Evolutionary conservation across 1,140 invertebrate genomes (phyloP), one percentile per base, ranked within the genome.

Genomic region (Panulirus ornatus): DNA sequence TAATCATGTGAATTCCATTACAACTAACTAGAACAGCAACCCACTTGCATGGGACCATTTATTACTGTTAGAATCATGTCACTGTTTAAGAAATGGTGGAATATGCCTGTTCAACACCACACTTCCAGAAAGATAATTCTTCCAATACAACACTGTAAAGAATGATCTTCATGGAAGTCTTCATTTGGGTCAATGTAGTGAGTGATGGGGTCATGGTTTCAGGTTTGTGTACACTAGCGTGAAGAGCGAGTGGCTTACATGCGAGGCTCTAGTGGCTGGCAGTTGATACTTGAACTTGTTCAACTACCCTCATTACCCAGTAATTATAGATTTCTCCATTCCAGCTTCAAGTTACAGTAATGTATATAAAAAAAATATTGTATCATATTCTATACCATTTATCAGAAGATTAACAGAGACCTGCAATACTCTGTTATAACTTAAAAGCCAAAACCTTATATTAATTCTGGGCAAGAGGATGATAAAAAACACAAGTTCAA

Each of bases 231-330:
- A 82, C 79, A 83, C 78, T 83, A 89, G 47, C 84, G 42, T 86
- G 22, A 76, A n/a, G 79, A 47, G 66, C 70, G 79, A 44, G 66
- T 75, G 87, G 58, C 70, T 82, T 36, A 47, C 78, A 81, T 89
- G 78, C 76, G 73, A 89, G 87, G 78, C 79, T 89, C 87, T 82
- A 83, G 79, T 51, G 51, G 79, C 51, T 34, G 58, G 78, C 58
- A 47, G 63, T 40, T 71, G 38, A 70, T 73, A 83, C 66, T 84
- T 71, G 9, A 84, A 73, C 42, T 78, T 42, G 66, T 70, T 73
- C 40, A 44, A 5, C 27, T 66, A 44, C 16, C 70, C 47, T 71
- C 42, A 66, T 70, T 34, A 70, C 63, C 47, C 83, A 84, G 66
- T 44, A 27, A 27, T 30, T 66, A 66, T 27, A 30, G n/a, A 66